Evolutionary conservation across 2,888 invertebrate species (phyloP), one percentile per base, ranked within the genome.

Genomic region (Phaedon cochleariae): DNA sequence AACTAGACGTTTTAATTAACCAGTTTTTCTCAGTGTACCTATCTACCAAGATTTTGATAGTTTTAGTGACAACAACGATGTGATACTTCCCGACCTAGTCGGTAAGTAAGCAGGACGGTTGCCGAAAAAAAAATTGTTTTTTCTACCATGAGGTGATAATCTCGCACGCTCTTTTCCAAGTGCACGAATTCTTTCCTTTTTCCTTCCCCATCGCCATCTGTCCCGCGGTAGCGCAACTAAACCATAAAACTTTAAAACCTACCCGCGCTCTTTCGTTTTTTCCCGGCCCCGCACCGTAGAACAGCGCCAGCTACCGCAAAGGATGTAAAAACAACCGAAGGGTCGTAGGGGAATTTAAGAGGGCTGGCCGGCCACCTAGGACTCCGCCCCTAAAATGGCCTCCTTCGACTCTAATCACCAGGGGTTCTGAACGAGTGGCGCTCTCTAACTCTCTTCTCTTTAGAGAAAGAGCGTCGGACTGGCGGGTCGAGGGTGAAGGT

Each of bases 361-460:
- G 78, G 80, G 77, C 65, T 69, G 77, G 74, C 73, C 74, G 64
- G 59, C 59, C 60, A 15, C 41, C 12, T 41, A 54, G 65, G 77
- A 79, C 82, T 79, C 83, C 84, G 82, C 84, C 84, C 77, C 77
- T 80, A 82, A 82, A 81, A 83, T 84, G 84, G 83, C 83, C 79
- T 82, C 83, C 82, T 81, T 81, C 77, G 79, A 81, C 79, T 74
- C 77, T 80, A 79, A 81, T 81, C 81, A 75, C 80, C 79, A 80
- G 82, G 82, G 82, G 81, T 78, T 77, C 76, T 73, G 68, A 74
- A 72, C 68, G 65, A 59, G 58, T 65, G 46, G 59, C 17, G 55
- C 49, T 52, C 62, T n/a, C n/a, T n/a, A n/a, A n/a, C n/a, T n/a
- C n/a, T n/a, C n/a, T n/a, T n/a, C n/a, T 63, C 62, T 65, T 65